These are phyloP conservation scores for Eubasilissa splendida DNA, from an alignment of 2,888 invertebrate species.

Conservation along the genomic window DNA sequence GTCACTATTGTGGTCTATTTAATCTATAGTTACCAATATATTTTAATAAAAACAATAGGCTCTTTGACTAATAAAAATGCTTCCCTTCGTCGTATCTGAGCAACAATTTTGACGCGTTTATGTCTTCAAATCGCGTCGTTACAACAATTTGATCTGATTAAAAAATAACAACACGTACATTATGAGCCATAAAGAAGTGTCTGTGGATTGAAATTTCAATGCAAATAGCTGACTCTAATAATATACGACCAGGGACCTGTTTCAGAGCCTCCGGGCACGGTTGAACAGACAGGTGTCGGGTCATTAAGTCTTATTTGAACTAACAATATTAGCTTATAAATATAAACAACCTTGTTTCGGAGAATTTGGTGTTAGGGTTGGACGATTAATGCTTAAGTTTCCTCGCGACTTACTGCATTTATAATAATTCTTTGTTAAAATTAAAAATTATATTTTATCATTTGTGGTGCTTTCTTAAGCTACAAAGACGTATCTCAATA, in stretches of 20 bases:
- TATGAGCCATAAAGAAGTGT: constrained; percentile 34
- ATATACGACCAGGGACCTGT: constrained; percentile 10
- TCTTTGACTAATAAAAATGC: too few species aligned
- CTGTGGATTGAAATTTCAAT: constrained; percentile 29
- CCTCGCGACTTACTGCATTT: too few species aligned
- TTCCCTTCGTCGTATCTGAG: too few species aligned
- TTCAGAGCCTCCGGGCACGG: constrained; percentile 1
- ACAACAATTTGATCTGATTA: constrained; percentile 6
- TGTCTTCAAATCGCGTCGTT: neutral
- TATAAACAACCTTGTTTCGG: neutral
- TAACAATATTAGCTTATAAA: constrained; percentile 26
- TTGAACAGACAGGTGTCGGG: constrained; percentile 40
- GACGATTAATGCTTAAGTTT: too few species aligned
- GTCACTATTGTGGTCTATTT: too few species aligned
- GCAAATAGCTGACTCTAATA: constrained; percentile 23
- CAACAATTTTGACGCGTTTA: too few species aligned
- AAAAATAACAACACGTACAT: constrained; percentile 15
- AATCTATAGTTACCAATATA: too few species aligned
- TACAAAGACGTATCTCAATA: too few species aligned
- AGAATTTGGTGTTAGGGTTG: neutral
- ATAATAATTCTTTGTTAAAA: too few species aligned
- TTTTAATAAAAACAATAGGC: too few species aligned
- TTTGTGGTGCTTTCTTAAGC: too few species aligned
- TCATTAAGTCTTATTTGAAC: constrained; percentile 42
- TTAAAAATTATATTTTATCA: too few species aligned